These are phyloP conservation scores for Meiosimyza platycephala DNA, from an alignment of 2,888 invertebrate species.

Conservation along the genomic window DNA sequence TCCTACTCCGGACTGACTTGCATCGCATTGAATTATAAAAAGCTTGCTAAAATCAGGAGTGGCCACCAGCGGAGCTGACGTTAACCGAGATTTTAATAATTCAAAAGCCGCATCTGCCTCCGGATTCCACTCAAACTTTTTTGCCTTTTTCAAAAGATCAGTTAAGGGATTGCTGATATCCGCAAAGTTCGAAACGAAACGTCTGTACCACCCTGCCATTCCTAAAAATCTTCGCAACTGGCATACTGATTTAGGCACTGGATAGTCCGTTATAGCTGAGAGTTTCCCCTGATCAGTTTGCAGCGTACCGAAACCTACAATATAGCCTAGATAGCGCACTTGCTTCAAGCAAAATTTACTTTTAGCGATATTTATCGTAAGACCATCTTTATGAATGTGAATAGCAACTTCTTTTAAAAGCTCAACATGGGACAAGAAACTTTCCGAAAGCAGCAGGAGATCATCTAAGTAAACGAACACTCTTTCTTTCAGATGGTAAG, in stretches of 20 bases:
- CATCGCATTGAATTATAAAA: too few relatives aligned
- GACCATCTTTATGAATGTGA: neutral
- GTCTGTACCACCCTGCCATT: conserved; percentile 5
- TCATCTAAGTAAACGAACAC: neutral
- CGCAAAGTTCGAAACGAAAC: neutral
- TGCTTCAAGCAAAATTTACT: conserved; percentile 3
- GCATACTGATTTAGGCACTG: neutral
- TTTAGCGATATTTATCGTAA: neutral
- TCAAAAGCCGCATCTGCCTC: neutral
- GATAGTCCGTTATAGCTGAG: neutral
- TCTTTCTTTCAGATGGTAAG: conserved; percentile 3
- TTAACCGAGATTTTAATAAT: neutral
- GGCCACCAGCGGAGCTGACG: conserved; percentile 34
- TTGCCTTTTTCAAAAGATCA: neutral
- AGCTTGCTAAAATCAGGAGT: conserved; percentile 37
- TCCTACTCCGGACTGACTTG: too few relatives aligned
- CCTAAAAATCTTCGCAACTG: conserved; percentile 3
- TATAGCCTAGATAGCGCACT: neutral
- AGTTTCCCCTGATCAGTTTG: neutral
- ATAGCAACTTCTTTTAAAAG: neutral
- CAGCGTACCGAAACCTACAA: neutral
- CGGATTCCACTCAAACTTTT: neutral
- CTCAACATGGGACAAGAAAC: neutral
- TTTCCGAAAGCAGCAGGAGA: neutral
- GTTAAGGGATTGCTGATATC: neutral